Base-by-base conservation (phyloP, 2,113 vertebrate genomes). In the Porphyrio hochstetteri region DNA sequence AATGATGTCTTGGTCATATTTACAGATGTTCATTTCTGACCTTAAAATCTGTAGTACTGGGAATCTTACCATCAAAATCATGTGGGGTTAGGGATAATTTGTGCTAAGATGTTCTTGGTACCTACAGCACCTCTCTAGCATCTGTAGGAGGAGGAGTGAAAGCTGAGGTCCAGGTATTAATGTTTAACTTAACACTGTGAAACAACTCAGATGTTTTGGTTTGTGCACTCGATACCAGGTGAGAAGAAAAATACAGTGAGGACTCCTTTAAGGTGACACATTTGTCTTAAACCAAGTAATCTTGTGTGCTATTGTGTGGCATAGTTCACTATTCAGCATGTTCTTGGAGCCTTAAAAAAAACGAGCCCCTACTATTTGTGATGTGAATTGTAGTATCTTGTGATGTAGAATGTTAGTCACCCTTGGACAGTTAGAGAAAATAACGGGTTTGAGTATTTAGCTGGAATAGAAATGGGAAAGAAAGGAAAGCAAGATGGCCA, bases 181-280 rank as follows among this genome's bases (percentile, higher is more conserved):
- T 82, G 11, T 91, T 90, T 85, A 82, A 88, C 52, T 77, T 59
- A 63, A 29, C 1, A 4, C 25, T 82, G 82, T 59, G 85, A 92
- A 95, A 69, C 44, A 76, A 21, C 50, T 95, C 79, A 93, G 79
- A 8, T 77, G 63, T 72, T 95, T 88, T 55, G 46, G 10, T 70
- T 79, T 67, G 56, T 69, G 44, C 13, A 3, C 15, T 70, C 25
- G 83, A 1, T 60, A 21, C 46, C 65, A 16, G 10, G 24, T 59
- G 90, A 74, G 31, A 19, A 90, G 50, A 55, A 94, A 76, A 79
- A 53, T 35, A n/a, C 7, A 69, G 10, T n/a, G 38, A 76, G 9
- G 31, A 23, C 40, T 69, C 16, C 38, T 68, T 68, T 85, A 69
- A 50, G 28, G 28, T 44, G 40, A n/a, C n/a, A 42, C 3, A 15